Base-by-base conservation (phyloP, 2,797 vertebrate species). In the Amblyopsis hoosieri region DNA sequence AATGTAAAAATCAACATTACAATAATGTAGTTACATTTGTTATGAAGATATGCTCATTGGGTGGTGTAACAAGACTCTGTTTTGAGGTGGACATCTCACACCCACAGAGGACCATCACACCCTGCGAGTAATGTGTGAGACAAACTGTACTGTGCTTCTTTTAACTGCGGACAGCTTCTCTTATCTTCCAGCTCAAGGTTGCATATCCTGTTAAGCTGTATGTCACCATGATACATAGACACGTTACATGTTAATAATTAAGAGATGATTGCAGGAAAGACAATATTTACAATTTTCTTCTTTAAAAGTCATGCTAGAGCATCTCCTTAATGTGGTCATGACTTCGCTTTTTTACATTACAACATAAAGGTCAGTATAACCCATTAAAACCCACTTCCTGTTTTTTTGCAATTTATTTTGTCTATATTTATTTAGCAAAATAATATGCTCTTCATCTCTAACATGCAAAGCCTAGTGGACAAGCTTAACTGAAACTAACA, bases 101-200 rank as follows among this genome's bases (percentile, higher is more conserved):
- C 23, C 19, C 13, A 33, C 49, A 0, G 3, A 57, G 54, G 12
- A n/a, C 1, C 17, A 54, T 67, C 57, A 75, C 76, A 82, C 68
- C 15, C 42, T 8, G 64, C 76, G 75, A 66, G 60, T 60, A 48
- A 73, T 11, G 72, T 81, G 78, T 67, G 69, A 87, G 64, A 81
- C 60, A 0, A 33, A 59, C 45, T 33, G 57, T 12, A n/a, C 50
- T 37, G 68, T 11, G 12, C 19, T 11, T 46, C 29, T 19, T 57
- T 9, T 50, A 15, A 17, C 51, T 4, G 11, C 4, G 14, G 60
- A 70, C 5, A 47, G 6, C 33, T 62, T 71, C 48, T 67, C 33
- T 57, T 76, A 60, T 55, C 37, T 52, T 67, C 17, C 45, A 8
- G 33, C 33, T 0, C 33, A 37, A 37, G 33, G 33, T 37, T 37